phyloP scores from a whole-genome alignment of 2,888 invertebrate genomes.

The Timema podura region DNA sequence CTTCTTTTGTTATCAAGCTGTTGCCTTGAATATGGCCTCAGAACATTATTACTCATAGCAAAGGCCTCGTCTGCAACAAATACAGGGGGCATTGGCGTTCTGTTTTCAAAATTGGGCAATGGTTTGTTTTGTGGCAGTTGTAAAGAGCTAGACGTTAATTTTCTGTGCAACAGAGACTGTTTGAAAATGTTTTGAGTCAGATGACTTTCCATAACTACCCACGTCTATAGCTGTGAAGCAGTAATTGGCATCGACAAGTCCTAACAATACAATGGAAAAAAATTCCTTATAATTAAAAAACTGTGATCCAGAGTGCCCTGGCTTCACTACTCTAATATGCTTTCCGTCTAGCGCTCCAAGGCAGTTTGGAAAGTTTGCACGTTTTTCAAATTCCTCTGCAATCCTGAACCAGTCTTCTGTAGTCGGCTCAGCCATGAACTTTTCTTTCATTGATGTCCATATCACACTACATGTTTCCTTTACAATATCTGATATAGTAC shows the following conservation, averaged over 20 bases:
- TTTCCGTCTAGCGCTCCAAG: conserved; percentile 1
- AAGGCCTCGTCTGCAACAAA: conserved; percentile 9
- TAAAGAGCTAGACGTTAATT: not conserved
- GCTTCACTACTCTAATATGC: conserved; percentile 10
- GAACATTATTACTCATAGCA: not conserved
- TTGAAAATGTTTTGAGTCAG: conserved; percentile 3
- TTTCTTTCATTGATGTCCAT: not conserved
- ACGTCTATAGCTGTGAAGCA: conserved; percentile 12
- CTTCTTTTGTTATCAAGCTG: not conserved
- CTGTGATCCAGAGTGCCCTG: not conserved
- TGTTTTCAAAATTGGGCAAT: not conserved
- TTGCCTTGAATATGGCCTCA: not conserved
- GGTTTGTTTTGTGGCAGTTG: not conserved
- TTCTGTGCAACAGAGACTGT: conserved; percentile 4
- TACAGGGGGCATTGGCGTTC: not conserved
- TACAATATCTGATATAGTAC: not conserved
- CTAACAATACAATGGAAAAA: conserved; percentile 1
- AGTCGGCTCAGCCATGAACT: not conserved
- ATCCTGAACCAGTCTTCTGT: conserved; percentile 1
- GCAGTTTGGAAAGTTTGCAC: conserved; percentile 7
- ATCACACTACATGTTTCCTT: not conserved
- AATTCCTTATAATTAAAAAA: not conserved
- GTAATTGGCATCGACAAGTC: not conserved
- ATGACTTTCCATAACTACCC: conserved; percentile 6
- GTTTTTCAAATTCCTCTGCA: not conserved